These are phyloP conservation scores for Frieseomelitta varia DNA, from an alignment of 1,140 invertebrate species.

Conservation along the genomic window DNA sequence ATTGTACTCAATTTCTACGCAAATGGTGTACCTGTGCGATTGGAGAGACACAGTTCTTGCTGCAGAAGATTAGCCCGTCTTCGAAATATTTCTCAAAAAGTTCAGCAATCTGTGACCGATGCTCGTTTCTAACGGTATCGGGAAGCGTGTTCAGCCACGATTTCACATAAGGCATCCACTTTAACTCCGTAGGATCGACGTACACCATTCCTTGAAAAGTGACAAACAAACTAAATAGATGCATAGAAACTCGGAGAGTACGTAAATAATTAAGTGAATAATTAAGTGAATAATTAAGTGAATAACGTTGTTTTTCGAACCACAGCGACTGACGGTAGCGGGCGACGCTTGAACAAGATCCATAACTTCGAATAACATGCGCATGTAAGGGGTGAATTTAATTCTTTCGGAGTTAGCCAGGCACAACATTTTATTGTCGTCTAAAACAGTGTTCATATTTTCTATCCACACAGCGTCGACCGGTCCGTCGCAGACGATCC, in stretches of 20 bases:
- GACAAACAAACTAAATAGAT: not conserved
- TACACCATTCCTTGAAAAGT: slow-evolving; percentile 91
- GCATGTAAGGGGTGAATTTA: slow-evolving; percentile 91
- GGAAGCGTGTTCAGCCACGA: slow-evolving; percentile 88
- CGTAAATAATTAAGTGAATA: not conserved
- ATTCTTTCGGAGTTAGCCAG: slow-evolving; percentile 94
- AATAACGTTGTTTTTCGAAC: slow-evolving; percentile 55
- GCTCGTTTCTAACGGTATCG: slow-evolving; percentile 82
- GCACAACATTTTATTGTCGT: slow-evolving; percentile 97
- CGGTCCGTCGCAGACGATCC: slow-evolving; percentile 94
- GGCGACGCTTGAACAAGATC: slow-evolving; percentile 93
- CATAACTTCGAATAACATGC: slow-evolving; percentile 95
- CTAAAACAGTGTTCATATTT: slow-evolving; percentile 96
- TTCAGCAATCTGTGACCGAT: slow-evolving; percentile 83
- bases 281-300: no score
- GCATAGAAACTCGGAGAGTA: not conserved
- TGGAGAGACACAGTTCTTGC: slow-evolving; percentile 84
- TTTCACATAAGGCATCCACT: slow-evolving; percentile 90
- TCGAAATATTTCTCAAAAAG: slow-evolving; percentile 87
- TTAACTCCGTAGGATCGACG: slow-evolving; percentile 91
- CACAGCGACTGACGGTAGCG: slow-evolving; percentile 90
- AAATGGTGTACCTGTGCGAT: slow-evolving; percentile 85
- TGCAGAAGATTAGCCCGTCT: slow-evolving; percentile 85
- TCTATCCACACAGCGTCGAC: slow-evolving; percentile 98
- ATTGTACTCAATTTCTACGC: not conserved